Base-by-base conservation (phyloP, 2,797 vertebrate species). In the Leptodactylus fallax region DNA sequence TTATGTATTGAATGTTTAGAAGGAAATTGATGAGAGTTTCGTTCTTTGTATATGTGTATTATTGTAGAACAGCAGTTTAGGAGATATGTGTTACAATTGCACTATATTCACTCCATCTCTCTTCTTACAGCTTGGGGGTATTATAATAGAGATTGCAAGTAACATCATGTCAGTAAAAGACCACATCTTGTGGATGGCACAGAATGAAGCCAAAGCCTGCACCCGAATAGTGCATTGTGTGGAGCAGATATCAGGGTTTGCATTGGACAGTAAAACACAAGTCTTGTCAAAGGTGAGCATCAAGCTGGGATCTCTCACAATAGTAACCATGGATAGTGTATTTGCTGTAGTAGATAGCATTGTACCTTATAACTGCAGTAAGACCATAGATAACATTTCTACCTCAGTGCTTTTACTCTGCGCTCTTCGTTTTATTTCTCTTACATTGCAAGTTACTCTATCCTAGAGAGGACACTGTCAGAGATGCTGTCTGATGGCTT, bases 161-260 rank as follows among this genome's bases (percentile, higher is more conserved):
- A 96, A 97, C 92, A 94, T 97, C 92, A 98, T 98, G 97, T 92
- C 95, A 27, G 96, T 96, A 23, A 96, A 97, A 92, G 97, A 98
- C 81, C 97, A 97, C 0, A 92, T 97, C 45, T 90, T 98, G 91
- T 98, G 97, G 97, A 97, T 97, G 96, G 96, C 97, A 12, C 97
- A 98, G 90, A 97, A 95, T 6, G 96, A 98, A 91, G 96, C 96
- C 65, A 92, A 95, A 89, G 97, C 97, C 0, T 98, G 97, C 91
- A 97, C 97, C 0, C 95, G 96, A 6, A 96, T 98, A 53, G 97
- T 98, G 27, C 95, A 95, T 90, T 97, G 97, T 80, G 96, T 98
- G 91, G 96, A 97, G 88, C 94, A 94, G 0, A 96, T 98, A 80
- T 95, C 97, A 8, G 94, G 92, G 91, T 92, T 96, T 91, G 92